phyloP scores from a whole-genome alignment of 2,888 invertebrate genomes.

The Caenorhabditis becei region DNA sequence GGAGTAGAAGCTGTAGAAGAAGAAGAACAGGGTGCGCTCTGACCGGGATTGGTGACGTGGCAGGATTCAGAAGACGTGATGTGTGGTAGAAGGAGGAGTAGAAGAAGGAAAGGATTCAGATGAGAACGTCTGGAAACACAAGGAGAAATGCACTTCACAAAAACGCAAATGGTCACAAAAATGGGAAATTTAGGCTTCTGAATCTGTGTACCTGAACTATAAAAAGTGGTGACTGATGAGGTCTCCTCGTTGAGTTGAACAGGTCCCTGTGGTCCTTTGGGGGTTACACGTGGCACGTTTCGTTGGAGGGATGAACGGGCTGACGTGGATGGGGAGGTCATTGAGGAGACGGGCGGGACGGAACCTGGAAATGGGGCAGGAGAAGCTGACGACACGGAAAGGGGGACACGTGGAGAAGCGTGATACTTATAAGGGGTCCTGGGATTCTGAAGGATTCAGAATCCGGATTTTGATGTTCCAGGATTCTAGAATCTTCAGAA shows the following conservation, averaged over 20 bases:
- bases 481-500: too few species aligned
- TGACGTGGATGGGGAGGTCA: slow-evolving; percentile 52
- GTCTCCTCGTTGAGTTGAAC: slow-evolving; percentile 69
- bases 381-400: slow-evolving; percentile 11
- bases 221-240: slow-evolving; percentile 68
- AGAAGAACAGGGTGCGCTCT: slow-evolving; percentile 45
- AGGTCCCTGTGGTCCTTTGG: slow-evolving; percentile 42
- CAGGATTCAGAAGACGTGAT: background rate
- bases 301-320: slow-evolving; percentile 61
- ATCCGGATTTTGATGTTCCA: too few species aligned
- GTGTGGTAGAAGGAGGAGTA: slow-evolving; percentile 9
- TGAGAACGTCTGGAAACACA: slow-evolving; percentile 56
- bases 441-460: too few species aligned
- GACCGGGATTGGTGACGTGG: slow-evolving; percentile 40
- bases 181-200: too few species aligned
- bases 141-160: slow-evolving; percentile 29
- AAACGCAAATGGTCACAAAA: background rate
- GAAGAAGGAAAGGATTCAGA: slow-evolving; percentile 35
- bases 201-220: slow-evolving; percentile 68
- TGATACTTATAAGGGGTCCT: background rate
- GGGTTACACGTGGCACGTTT: slow-evolving; percentile 66
- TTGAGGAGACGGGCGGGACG: slow-evolving; percentile 18
- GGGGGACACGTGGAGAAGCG: background rate
- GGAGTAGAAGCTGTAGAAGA: slow-evolving; percentile 26
- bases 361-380: slow-evolving; percentile 43